These are phyloP conservation scores for Rhynchotus rufescens DNA, from an alignment of 2,797 vertebrate genomes.

Conservation along the genomic window DNA sequence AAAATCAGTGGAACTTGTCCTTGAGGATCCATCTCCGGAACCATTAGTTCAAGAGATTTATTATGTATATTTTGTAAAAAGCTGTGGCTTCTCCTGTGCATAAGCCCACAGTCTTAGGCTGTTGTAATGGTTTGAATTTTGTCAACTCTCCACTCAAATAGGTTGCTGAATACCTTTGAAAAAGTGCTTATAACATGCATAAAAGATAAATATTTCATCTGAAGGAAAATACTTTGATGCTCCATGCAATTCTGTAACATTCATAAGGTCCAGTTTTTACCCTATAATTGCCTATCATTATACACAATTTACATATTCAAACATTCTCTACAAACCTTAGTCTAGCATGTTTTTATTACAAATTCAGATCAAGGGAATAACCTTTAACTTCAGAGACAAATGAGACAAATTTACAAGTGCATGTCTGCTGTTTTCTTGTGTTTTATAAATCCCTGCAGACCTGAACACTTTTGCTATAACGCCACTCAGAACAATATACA, in stretches of 20 bases:
- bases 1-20: conserved; percentile 57
- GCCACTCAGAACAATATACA: conserved; percentile 86
- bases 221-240: conserved; percentile 71
- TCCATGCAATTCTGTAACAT: conserved; percentile 60
- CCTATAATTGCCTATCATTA: conserved; percentile 86
- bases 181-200: conserved; percentile 51
- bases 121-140: conserved; percentile 62
- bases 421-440: conserved; percentile 87
- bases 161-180: conserved; percentile 66
- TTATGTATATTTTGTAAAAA: conserved; percentile 56
- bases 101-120: conserved; percentile 42
- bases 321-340: conserved; percentile 82
- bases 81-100: conserved; percentile 55
- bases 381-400: conserved; percentile 92
- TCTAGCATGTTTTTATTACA: conserved; percentile 86
- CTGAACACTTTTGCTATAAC: conserved; percentile 82
- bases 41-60: conserved; percentile 54
- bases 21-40: conserved; percentile 47
- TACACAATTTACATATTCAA: conserved; percentile 86
- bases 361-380: conserved; percentile 91
- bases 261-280: conserved; percentile 79
- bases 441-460: conserved; percentile 86
- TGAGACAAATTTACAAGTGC: conserved; percentile 88
- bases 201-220: conserved; percentile 70
- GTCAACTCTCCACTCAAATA: conserved; percentile 64